Percentiles rank a stretch among this genome's conserved stretches.
Evolutionary conservation across 2,797 vertebrate genomes (phyloP).

Genomic region (Saxicola maurus): DNA sequence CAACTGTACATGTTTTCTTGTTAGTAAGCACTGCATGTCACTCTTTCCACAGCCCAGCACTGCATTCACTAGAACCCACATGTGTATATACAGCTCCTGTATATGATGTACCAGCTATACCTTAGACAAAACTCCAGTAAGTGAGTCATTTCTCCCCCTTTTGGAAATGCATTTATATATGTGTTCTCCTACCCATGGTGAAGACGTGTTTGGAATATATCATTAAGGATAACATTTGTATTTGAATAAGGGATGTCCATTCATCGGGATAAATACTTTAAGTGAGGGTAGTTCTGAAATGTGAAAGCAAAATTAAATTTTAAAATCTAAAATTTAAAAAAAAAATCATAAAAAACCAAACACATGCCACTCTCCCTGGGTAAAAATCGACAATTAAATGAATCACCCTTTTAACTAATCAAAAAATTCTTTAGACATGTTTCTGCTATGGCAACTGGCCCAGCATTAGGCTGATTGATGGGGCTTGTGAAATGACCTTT

Average conservation of each 20-base stretch:
- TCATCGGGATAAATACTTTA: neutral
- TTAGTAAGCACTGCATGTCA: neutral
- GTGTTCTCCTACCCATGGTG: neutral
- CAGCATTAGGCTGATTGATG: neutral
- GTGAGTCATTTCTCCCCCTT: neutral
- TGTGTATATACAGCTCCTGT: neutral
- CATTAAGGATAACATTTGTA: neutral
- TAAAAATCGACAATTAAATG: neutral
- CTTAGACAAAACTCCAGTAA: neutral
- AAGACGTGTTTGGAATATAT: neutral
- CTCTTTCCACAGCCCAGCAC: neutral
- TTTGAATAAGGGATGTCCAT: neutral
- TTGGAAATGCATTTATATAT: neutral
- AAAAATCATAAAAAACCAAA: neutral
- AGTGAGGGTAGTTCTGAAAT: neutral
- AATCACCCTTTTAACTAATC: neutral
- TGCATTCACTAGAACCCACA: neutral
- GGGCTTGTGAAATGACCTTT: neutral
- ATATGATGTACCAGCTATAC: neutral
- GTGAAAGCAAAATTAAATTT: neutral
- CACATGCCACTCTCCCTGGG: neutral
- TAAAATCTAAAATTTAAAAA: neutral
- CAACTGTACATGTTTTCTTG: neutral
- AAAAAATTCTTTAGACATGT: neutral
- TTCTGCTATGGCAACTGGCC: neutral